Evolutionary conservation across 2,113 vertebrate species (phyloP).

Genomic region (Poicephalus gulielmi): DNA sequence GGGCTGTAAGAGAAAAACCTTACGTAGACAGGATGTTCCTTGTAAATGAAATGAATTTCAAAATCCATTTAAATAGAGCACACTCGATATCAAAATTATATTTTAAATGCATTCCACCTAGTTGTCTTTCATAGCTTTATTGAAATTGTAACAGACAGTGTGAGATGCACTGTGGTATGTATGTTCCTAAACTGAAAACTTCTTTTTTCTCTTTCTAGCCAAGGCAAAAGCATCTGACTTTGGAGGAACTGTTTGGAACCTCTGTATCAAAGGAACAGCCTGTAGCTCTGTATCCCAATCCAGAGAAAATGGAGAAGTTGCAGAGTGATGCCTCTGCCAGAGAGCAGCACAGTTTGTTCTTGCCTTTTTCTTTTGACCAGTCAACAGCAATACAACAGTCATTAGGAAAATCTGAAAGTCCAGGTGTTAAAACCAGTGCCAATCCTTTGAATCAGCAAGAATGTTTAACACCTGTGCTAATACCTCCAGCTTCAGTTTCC

Average conservation of each 20-base stretch:
- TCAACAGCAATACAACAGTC: constrained; percentile 71
- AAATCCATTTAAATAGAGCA: not conserved
- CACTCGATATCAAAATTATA: not conserved
- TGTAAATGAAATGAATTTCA: not conserved
- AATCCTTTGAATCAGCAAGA: constrained; percentile 64
- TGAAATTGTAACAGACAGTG: not conserved
- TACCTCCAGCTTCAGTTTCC: constrained; percentile 77
- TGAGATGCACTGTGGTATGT: not conserved
- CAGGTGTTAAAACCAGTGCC: constrained; percentile 49
- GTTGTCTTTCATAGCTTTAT: not conserved
- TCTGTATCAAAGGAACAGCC: constrained; percentile 89
- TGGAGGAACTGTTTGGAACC: constrained; percentile 96
- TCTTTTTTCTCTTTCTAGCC: constrained; percentile 71
- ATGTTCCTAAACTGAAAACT: not conserved
- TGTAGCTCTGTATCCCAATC: constrained; percentile 53
- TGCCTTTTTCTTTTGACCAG: constrained; percentile 79
- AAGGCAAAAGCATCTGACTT: constrained; percentile 94
- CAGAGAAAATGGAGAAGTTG: constrained; percentile 72
- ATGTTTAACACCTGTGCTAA: constrained; percentile 70
- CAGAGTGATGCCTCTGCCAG: constrained; percentile 70
- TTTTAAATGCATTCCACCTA: not conserved
- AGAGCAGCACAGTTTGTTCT: constrained; percentile 76
- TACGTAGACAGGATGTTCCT: not conserved
- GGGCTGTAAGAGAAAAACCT: not conserved
- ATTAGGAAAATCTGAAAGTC: constrained; percentile 70